Evolutionary conservation across 2,113 vertebrate genomes (phyloP).

Genomic region (Lophius piscatorius): DNA sequence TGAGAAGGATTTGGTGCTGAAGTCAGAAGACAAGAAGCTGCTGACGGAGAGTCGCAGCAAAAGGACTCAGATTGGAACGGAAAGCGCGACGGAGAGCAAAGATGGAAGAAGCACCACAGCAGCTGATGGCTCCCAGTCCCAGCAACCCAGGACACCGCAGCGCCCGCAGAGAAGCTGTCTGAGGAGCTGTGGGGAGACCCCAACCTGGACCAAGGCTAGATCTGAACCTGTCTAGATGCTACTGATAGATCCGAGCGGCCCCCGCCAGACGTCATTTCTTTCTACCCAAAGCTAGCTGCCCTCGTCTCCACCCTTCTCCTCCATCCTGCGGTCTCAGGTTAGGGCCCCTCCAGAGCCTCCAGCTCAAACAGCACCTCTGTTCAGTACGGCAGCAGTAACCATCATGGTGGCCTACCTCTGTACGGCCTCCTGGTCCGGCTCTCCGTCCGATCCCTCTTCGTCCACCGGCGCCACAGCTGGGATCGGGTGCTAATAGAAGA

Average conservation of each 20-base stretch:
- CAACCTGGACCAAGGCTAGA: slow-evolving; percentile 25
- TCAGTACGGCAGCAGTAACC: slow-evolving; percentile 27
- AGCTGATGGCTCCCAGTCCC: slow-evolving; percentile 74
- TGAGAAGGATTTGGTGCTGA: slow-evolving; percentile 59
- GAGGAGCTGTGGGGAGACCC: slow-evolving; percentile 34
- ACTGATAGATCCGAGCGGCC: too few relatives aligned
- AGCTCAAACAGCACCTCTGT: slow-evolving; percentile 61
- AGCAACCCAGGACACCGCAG: slow-evolving; percentile 78
- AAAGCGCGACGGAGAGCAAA: slow-evolving; percentile 68
- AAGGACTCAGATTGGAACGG: slow-evolving; percentile 59
- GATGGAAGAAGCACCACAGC: slow-evolving; percentile 63
- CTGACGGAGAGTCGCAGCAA: slow-evolving; percentile 52
- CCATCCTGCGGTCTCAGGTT: slow-evolving; percentile 20
- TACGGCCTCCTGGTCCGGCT: slow-evolving; percentile 97
- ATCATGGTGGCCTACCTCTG: slow-evolving; percentile 87
- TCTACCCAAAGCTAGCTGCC: not conserved
- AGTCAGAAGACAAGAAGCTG: slow-evolving; percentile 55
- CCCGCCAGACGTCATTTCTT: too few relatives aligned
- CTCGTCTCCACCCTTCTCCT: too few relatives aligned
- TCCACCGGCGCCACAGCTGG: slow-evolving; percentile 95
- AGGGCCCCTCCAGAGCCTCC: slow-evolving; percentile 35
- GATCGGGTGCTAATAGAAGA: slow-evolving; percentile 83
- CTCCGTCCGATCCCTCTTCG: slow-evolving; percentile 96
- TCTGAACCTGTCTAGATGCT: too few relatives aligned
- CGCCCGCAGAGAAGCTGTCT: slow-evolving; percentile 56